These are phyloP conservation scores for Drosophila leonis DNA, from an alignment of 2,888 invertebrate genomes.

Conservation along the genomic window DNA sequence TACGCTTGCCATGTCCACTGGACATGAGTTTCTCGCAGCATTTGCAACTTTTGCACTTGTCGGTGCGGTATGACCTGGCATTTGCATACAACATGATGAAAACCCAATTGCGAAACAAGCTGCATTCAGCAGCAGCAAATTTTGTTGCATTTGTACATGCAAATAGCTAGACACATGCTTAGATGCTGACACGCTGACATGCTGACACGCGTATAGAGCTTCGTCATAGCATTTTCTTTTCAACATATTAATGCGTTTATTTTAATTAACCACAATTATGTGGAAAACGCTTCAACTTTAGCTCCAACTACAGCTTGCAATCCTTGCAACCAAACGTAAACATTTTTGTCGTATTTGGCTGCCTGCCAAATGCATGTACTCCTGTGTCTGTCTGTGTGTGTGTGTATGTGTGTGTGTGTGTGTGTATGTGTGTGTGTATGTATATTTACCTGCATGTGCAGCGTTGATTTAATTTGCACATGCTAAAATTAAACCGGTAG, in stretches of 20 bases:
- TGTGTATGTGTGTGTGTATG: not conserved
- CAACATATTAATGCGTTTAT: slow-evolving; percentile 51
- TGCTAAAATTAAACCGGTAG: not conserved
- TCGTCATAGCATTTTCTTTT: slow-evolving; percentile 10
- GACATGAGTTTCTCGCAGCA: slow-evolving; percentile 26
- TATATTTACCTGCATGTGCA: not conserved
- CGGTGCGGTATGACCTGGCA: slow-evolving; percentile 30
- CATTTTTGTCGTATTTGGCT: slow-evolving; percentile 15
- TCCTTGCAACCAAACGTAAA: not conserved
- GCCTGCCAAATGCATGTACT: slow-evolving; percentile 6
- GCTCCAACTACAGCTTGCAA: slow-evolving; percentile 16
- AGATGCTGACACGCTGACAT: slow-evolving; percentile 2
- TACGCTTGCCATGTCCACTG: slow-evolving; percentile 60
- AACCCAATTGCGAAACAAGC: slow-evolving; percentile 20
- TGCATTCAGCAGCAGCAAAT: slow-evolving; percentile 15
- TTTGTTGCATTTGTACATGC: slow-evolving; percentile 39
- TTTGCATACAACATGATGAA: slow-evolving; percentile 46
- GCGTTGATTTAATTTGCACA: not conserved
- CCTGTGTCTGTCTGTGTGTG: not conserved
- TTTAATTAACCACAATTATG: slow-evolving; percentile 65
- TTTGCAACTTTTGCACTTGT: slow-evolving; percentile 14
- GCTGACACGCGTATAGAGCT: not conserved
- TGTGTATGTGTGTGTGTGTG: not conserved
- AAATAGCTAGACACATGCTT: slow-evolving; percentile 18
- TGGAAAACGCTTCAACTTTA: slow-evolving; percentile 13